Base-by-base conservation (phyloP, 2,113 vertebrate species). In the Himantopus leucocephalus region DNA sequence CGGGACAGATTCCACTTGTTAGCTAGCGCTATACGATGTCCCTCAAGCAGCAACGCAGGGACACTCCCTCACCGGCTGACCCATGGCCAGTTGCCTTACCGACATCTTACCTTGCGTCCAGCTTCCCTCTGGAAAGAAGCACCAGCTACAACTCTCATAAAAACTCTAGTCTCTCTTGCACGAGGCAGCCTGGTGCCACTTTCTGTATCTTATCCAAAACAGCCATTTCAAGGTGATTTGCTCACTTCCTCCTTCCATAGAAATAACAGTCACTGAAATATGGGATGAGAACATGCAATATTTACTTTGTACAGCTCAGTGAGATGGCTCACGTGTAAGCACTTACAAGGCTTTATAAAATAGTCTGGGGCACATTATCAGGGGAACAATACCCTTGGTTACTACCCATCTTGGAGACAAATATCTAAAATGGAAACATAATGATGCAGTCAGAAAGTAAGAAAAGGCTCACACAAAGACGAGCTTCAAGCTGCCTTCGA, bases 401-500 rank as follows among this genome's bases (percentile, higher is more conserved):
- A 62, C 47, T 78, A 80, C 19, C 5, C 11, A n/a, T 56, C 41
- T 52, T 56, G n/a, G 26, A 88, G 68, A 74, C 88, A 92, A 92
- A 55, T 10, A 70, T 17, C 58, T 80, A 62, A 88, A 93, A 88
- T 23, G 35, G 41, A 81, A 96, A 91, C 19, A 59, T 16, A 85
- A 86, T 14, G 3, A 32, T 62, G 34, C 14, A 63, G n/a, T 43
- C 12, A 75, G 30, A 95, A 95, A 84, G 62, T 62, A 90, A 88
- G n/a, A 93, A 56, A 81, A 73, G 60, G 13, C 48, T 92, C 55
- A 76, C 29, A 72, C 73, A 92, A 92, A 97, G 41, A 95, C 77
- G 48, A 95, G 52, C 94, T 91, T 94, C 88, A 90, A 92, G 82
- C 43, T 88, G 80, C 88, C 90, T 96, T 91, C 80, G 84, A 90